Percentiles rank a stretch among this genome's conserved stretches.
Evolutionary conservation across 1,140 invertebrate genomes (phyloP).

Genomic region (Psix sp.): DNA sequence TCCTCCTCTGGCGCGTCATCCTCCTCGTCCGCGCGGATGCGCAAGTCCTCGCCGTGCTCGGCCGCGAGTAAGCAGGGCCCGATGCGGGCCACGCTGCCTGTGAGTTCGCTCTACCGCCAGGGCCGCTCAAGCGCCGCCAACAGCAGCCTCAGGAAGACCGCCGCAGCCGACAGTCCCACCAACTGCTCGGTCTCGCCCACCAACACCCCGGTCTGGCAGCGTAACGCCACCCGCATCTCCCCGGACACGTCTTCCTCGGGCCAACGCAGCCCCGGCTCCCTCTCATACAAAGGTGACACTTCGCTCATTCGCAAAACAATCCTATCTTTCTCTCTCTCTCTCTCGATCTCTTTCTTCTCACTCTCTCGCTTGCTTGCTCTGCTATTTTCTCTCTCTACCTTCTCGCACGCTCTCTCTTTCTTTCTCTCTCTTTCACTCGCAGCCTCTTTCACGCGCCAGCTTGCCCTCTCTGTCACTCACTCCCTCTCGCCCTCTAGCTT

Average conservation of each 20-base stretch:
- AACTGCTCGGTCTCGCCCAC: slow-evolving; percentile 79
- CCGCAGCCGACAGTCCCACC: slow-evolving; percentile 79
- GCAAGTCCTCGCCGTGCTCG: slow-evolving; percentile 83
- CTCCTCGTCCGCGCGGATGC: slow-evolving; percentile 75
- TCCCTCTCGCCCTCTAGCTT: slow-evolving; percentile 19
- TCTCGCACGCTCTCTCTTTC: too few relatives aligned
- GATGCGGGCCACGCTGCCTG: slow-evolving; percentile 84
- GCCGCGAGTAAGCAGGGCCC: slow-evolving; percentile 83
- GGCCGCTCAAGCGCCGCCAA: slow-evolving; percentile 69
- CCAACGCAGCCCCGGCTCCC: slow-evolving; percentile 83
- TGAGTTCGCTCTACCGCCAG: slow-evolving; percentile 83
- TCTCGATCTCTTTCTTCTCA: neutral
- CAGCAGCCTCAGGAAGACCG: slow-evolving; percentile 79
- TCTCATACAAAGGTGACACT: slow-evolving; percentile 82
- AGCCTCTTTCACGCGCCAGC: neutral
- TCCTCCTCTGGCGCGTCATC: slow-evolving; percentile 20
- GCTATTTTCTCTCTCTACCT: neutral
- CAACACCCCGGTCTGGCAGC: slow-evolving; percentile 76
- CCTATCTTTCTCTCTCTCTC: neutral
- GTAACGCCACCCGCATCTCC: slow-evolving; percentile 76
- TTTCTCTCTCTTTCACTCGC: slow-evolving; percentile 11
- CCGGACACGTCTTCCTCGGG: slow-evolving; percentile 82
- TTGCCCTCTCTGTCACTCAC: neutral
- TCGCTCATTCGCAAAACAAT: neutral
- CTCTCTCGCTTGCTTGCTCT: neutral